phyloP scores from a whole-genome alignment of 2,888 invertebrate genomes.

The Alloplasta piceator region DNA sequence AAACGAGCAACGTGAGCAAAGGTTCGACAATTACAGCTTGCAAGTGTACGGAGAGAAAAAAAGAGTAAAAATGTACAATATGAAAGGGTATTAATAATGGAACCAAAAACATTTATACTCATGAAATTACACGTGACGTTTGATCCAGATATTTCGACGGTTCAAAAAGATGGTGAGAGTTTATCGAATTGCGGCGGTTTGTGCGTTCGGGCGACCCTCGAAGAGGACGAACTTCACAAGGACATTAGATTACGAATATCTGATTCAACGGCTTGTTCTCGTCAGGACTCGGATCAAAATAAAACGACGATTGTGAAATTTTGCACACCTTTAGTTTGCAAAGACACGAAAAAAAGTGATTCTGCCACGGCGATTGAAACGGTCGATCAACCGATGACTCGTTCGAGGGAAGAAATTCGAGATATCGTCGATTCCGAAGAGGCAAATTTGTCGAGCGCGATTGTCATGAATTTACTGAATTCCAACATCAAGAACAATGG shows the following conservation, averaged over 20 bases:
- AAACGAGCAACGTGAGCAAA: conserved; percentile 49
- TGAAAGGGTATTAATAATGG: conserved; percentile 15
- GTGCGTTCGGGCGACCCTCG: conserved; percentile 57
- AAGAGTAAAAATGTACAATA: conserved; percentile 65
- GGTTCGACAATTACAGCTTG: conserved; percentile 55
- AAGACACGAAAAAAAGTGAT: conserved; percentile 4
- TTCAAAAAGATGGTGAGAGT: conserved; percentile 38
- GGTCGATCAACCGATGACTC: neutral
- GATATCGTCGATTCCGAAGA: neutral
- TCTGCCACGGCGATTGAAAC: neutral
- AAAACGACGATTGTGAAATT: conserved; percentile 40
- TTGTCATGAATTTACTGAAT: neutral
- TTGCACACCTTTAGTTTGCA: conserved; percentile 43
- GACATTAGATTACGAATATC: conserved; percentile 61
- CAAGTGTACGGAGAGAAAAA: conserved; percentile 61
- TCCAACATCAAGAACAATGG: conserved; percentile 1
- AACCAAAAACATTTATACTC: conserved; percentile 3
- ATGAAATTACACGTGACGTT: conserved; percentile 41
- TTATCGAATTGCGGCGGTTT: conserved; percentile 39
- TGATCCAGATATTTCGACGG: conserved; percentile 49
- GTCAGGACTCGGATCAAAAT: conserved; percentile 13
- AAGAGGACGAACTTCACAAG: conserved; percentile 55
- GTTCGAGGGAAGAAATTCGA: no score
- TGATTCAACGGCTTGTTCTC: conserved; percentile 34
- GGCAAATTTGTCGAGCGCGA: conserved; percentile 14